Base-by-base conservation (phyloP, 2,888 invertebrate species). In the Ganaspis brasiliensis region DNA sequence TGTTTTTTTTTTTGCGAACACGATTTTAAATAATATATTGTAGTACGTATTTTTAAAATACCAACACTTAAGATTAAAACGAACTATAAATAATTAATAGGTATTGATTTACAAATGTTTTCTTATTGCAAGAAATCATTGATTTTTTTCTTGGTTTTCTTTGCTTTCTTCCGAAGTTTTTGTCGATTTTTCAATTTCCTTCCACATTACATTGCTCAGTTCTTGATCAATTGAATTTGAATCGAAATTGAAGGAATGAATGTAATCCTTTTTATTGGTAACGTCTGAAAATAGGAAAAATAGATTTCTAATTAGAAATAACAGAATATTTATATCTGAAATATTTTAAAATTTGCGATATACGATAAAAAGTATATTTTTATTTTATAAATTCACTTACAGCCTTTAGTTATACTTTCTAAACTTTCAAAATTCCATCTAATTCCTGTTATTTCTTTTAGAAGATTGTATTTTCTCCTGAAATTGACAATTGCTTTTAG, bases 391-490 rank as follows among this genome's bases (percentile, higher is more conserved):
- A 61, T 19, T 61, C 12, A 10, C n/a, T n/a, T 67, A 67, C 67
- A 67, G 26, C 67, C 67, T 45, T 45, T 45, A n/a, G 67, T 26
- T 14, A 0, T 14, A n/a, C 45, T 14, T 21, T 67, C 45, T 9
- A 45, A 2, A 14, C 21, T 45, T 45, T 67, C 45, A 26, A 21
- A 67, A 45, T 45, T 67, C 67, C 67, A 67, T 10, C 67, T 45
- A 45, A 67, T 67, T 14, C 67, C 67, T 21, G 67, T 45, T 4
- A 67, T 24, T 24, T 67, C 45, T 67, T 45, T 67, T 24, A 67
- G 45, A 2, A 67, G n/a, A 8, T 67, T n/a, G n/a, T 24, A 67
- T 49, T 67, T 67, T 45, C 24, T 40, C 26, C 67, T 67, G 67
- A 24, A 45, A 56, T 24, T 24, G 5, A 14, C 8, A 14, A 12